These are phyloP conservation scores for Azemiops feae DNA, from an alignment of 2,113 vertebrate species.

Conservation along the genomic window DNA sequence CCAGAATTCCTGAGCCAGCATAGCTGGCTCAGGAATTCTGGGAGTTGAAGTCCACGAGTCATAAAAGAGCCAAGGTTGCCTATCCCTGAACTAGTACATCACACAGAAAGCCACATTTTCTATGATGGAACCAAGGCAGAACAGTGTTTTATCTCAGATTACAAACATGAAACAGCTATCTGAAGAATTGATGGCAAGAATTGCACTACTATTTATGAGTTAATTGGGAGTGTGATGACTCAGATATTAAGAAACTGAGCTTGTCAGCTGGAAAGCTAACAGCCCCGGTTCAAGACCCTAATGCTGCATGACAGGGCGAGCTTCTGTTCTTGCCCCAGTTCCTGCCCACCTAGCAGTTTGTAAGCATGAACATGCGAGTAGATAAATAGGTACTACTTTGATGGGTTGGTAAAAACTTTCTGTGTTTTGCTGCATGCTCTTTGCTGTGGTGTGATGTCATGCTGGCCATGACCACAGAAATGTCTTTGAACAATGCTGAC, in stretches of 20 bases:
- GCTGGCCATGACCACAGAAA: background rate
- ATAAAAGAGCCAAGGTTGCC: too few relatives aligned
- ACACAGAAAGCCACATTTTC: background rate
- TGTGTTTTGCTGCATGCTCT: background rate
- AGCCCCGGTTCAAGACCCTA: background rate
- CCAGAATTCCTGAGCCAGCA: too few relatives aligned
- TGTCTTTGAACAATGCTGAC: background rate
- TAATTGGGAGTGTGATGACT: background rate
- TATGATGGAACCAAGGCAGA: background rate
- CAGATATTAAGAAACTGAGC: background rate
- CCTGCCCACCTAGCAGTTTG: background rate
- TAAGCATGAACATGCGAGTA: background rate
- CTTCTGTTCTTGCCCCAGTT: background rate
- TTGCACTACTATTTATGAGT: background rate
- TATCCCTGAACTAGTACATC: background rate
- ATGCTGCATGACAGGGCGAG: too few relatives aligned
- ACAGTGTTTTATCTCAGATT: background rate
- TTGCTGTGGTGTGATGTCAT: background rate
- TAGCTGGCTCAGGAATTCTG: too few relatives aligned
- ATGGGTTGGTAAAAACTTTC: background rate
- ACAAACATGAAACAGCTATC: background rate
- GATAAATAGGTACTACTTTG: background rate
- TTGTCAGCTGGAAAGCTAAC: background rate
- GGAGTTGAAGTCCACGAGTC: too few relatives aligned
- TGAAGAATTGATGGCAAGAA: background rate